A percentile compares a stretch with the other conserved stretches of the same genome.
Conservation (phyloP, 2,888 invertebrate genomes). For the Encarsia formosa region DNA sequence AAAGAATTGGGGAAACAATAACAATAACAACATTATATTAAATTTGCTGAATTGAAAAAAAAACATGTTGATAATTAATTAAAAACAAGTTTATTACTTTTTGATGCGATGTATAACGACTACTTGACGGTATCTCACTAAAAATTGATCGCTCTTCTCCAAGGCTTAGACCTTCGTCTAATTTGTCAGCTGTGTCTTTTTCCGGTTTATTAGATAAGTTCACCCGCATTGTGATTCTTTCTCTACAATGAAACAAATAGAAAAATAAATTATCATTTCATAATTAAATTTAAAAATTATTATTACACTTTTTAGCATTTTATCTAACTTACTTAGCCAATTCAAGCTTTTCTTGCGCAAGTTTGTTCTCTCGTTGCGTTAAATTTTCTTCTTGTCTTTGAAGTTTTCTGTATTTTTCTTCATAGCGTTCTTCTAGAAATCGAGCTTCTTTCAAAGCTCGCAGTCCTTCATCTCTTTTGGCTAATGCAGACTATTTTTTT, state of each 20-base stretch:
- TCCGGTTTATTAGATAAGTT: slow-evolving; percentile 38
- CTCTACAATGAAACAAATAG: slow-evolving; percentile 29
- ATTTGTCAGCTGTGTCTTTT: too few relatives aligned
- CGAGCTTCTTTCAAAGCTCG: slow-evolving; percentile 41
- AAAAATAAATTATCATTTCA: background rate
- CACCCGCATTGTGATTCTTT: slow-evolving; percentile 34
- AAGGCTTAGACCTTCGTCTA: too few relatives aligned
- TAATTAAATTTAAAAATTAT: background rate
- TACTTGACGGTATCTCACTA: too few relatives aligned
- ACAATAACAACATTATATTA: too few relatives aligned
- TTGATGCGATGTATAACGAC: too few relatives aligned
- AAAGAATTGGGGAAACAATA: too few relatives aligned
- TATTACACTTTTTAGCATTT: background rate
- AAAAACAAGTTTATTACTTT: too few relatives aligned
- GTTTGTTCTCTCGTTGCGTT: slow-evolving; percentile 40
- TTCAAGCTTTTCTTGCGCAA: slow-evolving; percentile 39
- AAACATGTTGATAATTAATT: too few relatives aligned
- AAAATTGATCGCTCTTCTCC: too few relatives aligned
- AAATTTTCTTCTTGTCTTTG: slow-evolving; percentile 39
- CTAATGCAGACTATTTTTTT: slow-evolving; percentile 36
- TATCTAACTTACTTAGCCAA: slow-evolving; percentile 36
- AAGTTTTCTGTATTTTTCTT: slow-evolving; percentile 36
- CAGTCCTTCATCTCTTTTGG: slow-evolving; percentile 43
- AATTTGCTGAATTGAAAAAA: too few relatives aligned
- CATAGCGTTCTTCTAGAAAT: slow-evolving; percentile 40